These are phyloP conservation scores for Cryptocephalus moraei DNA, from an alignment of 2,888 invertebrate species.

Conservation along the genomic window DNA sequence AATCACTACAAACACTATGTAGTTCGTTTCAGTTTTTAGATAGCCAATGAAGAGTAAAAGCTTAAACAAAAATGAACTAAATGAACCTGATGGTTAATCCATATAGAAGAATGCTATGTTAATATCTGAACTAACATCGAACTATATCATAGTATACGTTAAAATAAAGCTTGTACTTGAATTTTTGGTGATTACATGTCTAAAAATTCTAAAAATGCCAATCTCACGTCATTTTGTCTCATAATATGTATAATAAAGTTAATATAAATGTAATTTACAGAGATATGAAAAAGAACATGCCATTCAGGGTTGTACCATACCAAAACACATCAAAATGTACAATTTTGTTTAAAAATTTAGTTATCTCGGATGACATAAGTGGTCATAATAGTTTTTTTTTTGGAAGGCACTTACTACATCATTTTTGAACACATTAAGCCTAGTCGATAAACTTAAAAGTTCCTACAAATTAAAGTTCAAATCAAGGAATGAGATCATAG, in stretches of 20 bases:
- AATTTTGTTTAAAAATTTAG: conserved; percentile 35
- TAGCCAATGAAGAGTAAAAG: too few relatives aligned
- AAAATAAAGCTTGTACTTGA: conserved; percentile 40
- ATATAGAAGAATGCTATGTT: conserved; percentile 26
- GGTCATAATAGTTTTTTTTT: conserved; percentile 51
- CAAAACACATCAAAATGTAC: conserved; percentile 37
- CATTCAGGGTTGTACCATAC: conserved; percentile 69
- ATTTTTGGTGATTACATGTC: conserved; percentile 29
- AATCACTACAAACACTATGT: too few relatives aligned
- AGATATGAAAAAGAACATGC: conserved; percentile 48
- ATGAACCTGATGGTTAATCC: too few relatives aligned
- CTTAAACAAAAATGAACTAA: too few relatives aligned
- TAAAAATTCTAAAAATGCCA: conserved; percentile 27
- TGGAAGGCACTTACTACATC: conserved; percentile 78
- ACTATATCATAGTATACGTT: conserved; percentile 38
- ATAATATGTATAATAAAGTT: conserved; percentile 23
- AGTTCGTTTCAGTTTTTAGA: too few relatives aligned
- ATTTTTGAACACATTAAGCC: conserved; percentile 67
- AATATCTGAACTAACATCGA: conserved; percentile 40
- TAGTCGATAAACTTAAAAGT: conserved; percentile 41
- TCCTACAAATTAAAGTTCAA: conserved; percentile 12
- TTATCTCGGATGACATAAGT: conserved; percentile 39
- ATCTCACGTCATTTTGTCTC: conserved; percentile 32
- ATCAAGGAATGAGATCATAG: not conserved
- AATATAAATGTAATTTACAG: conserved; percentile 29